These are phyloP conservation scores for Poeciliopsis turrubarensis DNA, from an alignment of 2,113 vertebrate species.

Conservation along the genomic window DNA sequence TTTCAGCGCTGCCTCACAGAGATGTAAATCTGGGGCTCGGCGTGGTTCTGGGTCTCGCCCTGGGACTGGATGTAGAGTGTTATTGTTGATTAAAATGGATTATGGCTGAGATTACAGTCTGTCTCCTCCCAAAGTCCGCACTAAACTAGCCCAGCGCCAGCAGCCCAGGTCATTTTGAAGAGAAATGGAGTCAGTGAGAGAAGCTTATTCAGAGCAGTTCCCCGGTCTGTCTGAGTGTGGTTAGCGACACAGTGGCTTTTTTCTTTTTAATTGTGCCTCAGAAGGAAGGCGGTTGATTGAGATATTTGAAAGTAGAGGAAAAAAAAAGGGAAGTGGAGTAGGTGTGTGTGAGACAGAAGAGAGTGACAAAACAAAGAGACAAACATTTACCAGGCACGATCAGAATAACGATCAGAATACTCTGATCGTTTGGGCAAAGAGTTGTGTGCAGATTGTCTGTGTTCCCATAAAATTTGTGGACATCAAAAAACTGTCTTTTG, in stretches of 20 bases:
- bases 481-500: background rate
- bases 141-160: constrained; percentile 65
- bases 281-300: constrained; percentile 36
- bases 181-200: constrained; percentile 66
- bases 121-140: constrained; percentile 73
- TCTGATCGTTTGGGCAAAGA: too few relatives aligned
- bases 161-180: constrained; percentile 54
- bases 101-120: constrained; percentile 73
- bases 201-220: constrained; percentile 56
- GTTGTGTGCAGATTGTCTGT: background rate
- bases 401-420: too few relatives aligned
- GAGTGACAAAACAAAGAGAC: background rate
- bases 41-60: constrained; percentile 58
- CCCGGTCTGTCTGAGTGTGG: constrained; percentile 55
- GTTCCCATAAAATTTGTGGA: background rate
- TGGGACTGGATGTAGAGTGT: constrained; percentile 72
- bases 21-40: constrained; percentile 72
- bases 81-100: constrained; percentile 83
- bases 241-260: constrained; percentile 61
- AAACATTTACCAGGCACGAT: constrained; percentile 10
- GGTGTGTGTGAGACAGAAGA: constrained; percentile 10
- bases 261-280: constrained; percentile 51
- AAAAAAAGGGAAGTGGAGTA: background rate
- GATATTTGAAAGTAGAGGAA: constrained; percentile 7
- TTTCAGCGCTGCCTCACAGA: constrained; percentile 70